Conservation (phyloP, 1,140 invertebrate genomes). For the Cydia splendana region DNA sequence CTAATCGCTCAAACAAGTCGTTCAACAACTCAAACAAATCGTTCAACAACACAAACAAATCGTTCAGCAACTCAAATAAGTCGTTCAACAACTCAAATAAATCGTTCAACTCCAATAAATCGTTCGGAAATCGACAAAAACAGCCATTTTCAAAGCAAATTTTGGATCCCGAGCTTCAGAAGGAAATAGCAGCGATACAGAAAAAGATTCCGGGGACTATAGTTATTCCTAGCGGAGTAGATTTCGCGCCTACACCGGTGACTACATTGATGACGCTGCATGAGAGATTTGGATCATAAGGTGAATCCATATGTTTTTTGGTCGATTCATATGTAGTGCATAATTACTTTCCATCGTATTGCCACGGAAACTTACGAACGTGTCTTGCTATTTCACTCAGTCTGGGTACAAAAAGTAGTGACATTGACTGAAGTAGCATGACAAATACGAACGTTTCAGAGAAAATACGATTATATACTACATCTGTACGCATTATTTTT, state of each 20-base stretch:
- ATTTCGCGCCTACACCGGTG: background rate
- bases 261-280: background rate
- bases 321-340: no score
- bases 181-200: background rate
- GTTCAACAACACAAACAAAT: background rate
- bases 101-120: background rate
- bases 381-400: no score
- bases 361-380: no score
- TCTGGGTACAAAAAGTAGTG: no score
- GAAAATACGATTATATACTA: no score
- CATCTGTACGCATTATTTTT: no score
- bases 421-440: no score
- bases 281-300: background rate
- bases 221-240: background rate
- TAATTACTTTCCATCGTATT: no score
- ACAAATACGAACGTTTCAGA: no score
- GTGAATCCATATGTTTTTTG: background rate
- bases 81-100: conserved; percentile 6
- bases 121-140: background rate
- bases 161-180: background rate
- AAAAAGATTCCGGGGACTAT: background rate
- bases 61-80: conserved; percentile 1
- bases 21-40: background rate
- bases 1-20: background rate
- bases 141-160: background rate